Evolutionary conservation across 2,888 invertebrate species (phyloP), one percentile per base, ranked within the genome.

Genomic region (Norana najaformis): DNA sequence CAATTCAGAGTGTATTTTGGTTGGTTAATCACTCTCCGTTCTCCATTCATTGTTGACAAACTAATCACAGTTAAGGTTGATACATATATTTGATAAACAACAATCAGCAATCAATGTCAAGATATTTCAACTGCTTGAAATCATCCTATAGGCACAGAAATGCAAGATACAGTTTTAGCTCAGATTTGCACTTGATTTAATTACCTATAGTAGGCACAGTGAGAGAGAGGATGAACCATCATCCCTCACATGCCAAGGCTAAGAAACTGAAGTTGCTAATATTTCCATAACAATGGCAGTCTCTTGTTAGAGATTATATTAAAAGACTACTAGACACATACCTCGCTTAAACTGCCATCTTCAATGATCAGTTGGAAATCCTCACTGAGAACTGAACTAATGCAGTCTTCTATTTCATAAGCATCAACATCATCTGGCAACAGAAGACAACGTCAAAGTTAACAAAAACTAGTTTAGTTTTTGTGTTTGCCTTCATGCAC

Each of bases 361-460:
- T 69, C 69, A 69, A 69, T 8, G 69, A 69, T 69, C n/a, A 69
- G 69, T 8, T 69, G 69, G 69, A 69, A 69, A 69, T 69, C 69
- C n/a, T 69, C 69, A 69, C n/a, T n/a, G n/a, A 69, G 69, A 69
- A 69, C 69, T n/a, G 69, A n/a, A 69, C 69, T 69, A n/a, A 69
- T 69, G n/a, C 69, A 69, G n/a, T 69, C 69, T n/a, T 69, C 69
- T 30, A 69, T 69, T 69, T 69, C 69, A 69, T n/a, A 30, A 0
- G 69, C 30, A 69, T 69, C 69, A 69, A n/a, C n/a, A 69, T 69
- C 69, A 69, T n/a, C 69, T 69, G n/a, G 69, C 8, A 69, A 69
- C 30, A 69, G n/a, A 30, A 69, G 69, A 69, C n/a, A 69, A 69
- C 11, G n/a, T 69, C n/a, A 69, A 69, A n/a, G n/a, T n/a, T 69